Evolutionary conservation across 2,888 invertebrate genomes (phyloP).

Genomic region (Mesorhabditis sp.): DNA sequence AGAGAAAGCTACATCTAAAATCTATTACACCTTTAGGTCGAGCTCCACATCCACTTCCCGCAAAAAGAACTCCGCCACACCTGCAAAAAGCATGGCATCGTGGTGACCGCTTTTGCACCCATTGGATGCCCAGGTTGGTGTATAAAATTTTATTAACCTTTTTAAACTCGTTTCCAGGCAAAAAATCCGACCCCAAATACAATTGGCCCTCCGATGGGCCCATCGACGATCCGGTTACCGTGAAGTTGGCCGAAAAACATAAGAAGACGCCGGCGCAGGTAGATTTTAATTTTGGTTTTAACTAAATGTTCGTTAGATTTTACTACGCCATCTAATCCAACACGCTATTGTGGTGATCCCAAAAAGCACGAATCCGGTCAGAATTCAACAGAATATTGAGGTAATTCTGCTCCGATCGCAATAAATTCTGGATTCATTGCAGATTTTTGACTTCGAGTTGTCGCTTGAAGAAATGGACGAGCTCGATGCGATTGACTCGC

Average conservation of each 20-base stretch:
- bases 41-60: conserved; percentile 76
- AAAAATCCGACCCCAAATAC: conserved; percentile 9
- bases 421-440: neutral
- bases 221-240: conserved; percentile 24
- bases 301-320: conserved; percentile 16
- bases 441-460: conserved; percentile 21
- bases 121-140: conserved; percentile 32
- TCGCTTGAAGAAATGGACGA: conserved; percentile 17
- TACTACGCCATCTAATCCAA: conserved; percentile 23
- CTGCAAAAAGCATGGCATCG: conserved; percentile 68
- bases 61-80: conserved; percentile 68
- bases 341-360: conserved; percentile 24
- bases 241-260: conserved; percentile 34
- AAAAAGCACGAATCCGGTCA: conserved; percentile 19
- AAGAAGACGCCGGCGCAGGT: conserved; percentile 30
- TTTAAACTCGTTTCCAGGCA: conserved; percentile 10
- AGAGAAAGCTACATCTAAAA: conserved; percentile 5
- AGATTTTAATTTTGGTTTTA: neutral
- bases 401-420: conserved; percentile 4
- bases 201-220: conserved; percentile 16
- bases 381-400: conserved; percentile 23
- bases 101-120: conserved; percentile 43
- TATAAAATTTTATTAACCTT: neutral
- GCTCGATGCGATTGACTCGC: conserved; percentile 12
- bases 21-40: conserved; percentile 64